Evolutionary conservation across 2,888 invertebrate genomes (phyloP).

Genomic region (Drosophila pseudotakahashii): DNA sequence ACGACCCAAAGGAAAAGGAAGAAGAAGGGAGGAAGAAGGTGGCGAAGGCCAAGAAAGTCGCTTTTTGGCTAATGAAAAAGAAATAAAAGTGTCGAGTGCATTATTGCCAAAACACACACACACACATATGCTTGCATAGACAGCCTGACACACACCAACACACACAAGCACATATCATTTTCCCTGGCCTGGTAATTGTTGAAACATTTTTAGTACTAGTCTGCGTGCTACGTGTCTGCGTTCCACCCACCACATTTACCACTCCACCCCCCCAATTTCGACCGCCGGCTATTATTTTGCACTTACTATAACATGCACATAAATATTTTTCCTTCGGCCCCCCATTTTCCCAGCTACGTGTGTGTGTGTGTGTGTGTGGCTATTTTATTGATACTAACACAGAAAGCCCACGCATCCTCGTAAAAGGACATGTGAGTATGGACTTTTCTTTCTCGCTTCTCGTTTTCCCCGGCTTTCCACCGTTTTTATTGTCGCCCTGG

Average conservation of each 20-base stretch:
- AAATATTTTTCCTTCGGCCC: conserved; percentile 68
- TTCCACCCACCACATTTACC: neutral
- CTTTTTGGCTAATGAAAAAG: conserved; percentile 78
- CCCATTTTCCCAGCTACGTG: conserved; percentile 7
- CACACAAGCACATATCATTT: conserved; percentile 48
- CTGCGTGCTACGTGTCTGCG: conserved; percentile 58
- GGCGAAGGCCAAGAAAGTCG: neutral
- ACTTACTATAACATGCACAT: conserved; percentile 80
- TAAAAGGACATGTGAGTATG: conserved; percentile 54
- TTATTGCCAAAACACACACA: conserved; percentile 59
- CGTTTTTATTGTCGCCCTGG: conserved; percentile 72
- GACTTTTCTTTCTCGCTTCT: conserved; percentile 9
- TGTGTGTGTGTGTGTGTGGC: conserved; percentile 52
- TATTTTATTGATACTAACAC: conserved; percentile 78
- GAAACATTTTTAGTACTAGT: conserved; percentile 55
- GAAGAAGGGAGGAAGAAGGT: neutral
- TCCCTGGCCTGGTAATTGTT: conserved; percentile 73
- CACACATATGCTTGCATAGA: conserved; percentile 6
- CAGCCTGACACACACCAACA: too few relatives aligned
- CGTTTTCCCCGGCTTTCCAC: conserved; percentile 12
- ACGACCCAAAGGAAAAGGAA: neutral
- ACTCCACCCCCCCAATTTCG: conserved; percentile 14
- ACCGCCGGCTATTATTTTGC: conserved; percentile 74
- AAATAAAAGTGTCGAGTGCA: conserved; percentile 80
- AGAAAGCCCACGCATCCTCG: conserved; percentile 37